Evolutionary conservation across 2,888 invertebrate genomes (phyloP), one percentile per base, ranked within the genome.

Genomic region (Oeneis ivallda): DNA sequence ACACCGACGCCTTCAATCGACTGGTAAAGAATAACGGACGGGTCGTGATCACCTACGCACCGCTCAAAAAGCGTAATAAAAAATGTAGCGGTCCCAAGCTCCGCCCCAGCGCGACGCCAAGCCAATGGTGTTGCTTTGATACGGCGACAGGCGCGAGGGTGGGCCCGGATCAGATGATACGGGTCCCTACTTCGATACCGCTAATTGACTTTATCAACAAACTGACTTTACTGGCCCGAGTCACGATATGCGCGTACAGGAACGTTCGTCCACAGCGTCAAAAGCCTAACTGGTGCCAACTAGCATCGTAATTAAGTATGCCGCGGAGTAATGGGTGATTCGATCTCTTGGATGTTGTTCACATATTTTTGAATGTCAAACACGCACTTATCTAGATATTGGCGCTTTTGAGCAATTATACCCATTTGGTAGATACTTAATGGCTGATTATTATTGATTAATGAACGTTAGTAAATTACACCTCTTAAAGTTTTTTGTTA

Each of bases 201-300:
- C 90, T 92, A 92, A 92, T 92, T 92, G 92, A 90, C 92, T 91
- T 91, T 92, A 92, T 92, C 92, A 92, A 91, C 92, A 92, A 90
- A 91, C 89, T 80, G 87, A 90, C 86, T 89, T 92, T 90, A 92
- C 89, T 87, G 90, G 87, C 85, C 80, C 78, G 79, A 90, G 90
- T 90, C 91, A 92, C 92, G 92, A 92, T 87, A 90, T 88, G 89
- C 84, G 87, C 85, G 91, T 89, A 88, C 53, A 54, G 17, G 62
- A 62, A 62, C 62, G 62, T 62, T 53, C 87, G 87, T 89, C 87
- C 85, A 87, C 79, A 83, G 85, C 82, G 89, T 90, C 89, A 89
- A 91, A 91, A 89, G 88, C 88, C 86, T 89, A 87, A 88, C 89
- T 85, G 84, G 82, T 84, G 83, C 81, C 83, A 84, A 87, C 85